Evolutionary conservation across 2,113 vertebrate genomes (phyloP).

Genomic region (Piliocolobus tephrosceles): DNA sequence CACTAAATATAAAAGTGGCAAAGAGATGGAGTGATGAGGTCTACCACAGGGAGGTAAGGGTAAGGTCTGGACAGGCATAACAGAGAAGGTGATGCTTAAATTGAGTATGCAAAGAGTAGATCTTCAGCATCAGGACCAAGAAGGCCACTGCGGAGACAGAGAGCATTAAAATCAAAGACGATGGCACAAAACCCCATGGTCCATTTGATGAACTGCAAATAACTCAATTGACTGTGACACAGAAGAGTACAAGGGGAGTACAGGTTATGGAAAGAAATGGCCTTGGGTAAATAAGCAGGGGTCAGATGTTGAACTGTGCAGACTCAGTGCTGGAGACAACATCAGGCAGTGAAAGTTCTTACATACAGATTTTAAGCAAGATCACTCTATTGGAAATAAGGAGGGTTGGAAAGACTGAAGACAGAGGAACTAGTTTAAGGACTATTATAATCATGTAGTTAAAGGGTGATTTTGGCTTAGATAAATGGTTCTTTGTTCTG

Average conservation of each 20-base stretch:
- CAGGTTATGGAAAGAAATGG: not conserved
- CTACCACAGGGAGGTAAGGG: not conserved
- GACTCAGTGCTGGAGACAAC: not conserved
- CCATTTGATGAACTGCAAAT: not conserved
- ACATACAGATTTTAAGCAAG: not conserved
- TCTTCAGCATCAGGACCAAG: not conserved
- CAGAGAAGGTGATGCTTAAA: not conserved
- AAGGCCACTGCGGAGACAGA: not conserved
- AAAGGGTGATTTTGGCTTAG: not conserved
- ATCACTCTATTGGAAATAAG: not conserved
- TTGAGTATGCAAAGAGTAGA: not conserved
- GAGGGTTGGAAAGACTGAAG: not conserved
- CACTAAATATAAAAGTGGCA: not conserved
- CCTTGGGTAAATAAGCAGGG: not conserved
- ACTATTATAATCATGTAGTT: not conserved
- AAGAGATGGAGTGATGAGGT: not conserved
- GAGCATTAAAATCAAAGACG: not conserved
- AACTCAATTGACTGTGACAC: not conserved
- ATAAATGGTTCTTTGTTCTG: not conserved
- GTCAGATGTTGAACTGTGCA: no score
- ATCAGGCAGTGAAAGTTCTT: not conserved
- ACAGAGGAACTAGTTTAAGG: not conserved
- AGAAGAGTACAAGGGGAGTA: not conserved
- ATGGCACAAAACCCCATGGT: not conserved
- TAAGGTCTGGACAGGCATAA: not conserved